Evolutionary conservation across 2,888 invertebrate species (phyloP), one percentile per base, ranked within the genome.

Genomic region (Coelopa pilipes): DNA sequence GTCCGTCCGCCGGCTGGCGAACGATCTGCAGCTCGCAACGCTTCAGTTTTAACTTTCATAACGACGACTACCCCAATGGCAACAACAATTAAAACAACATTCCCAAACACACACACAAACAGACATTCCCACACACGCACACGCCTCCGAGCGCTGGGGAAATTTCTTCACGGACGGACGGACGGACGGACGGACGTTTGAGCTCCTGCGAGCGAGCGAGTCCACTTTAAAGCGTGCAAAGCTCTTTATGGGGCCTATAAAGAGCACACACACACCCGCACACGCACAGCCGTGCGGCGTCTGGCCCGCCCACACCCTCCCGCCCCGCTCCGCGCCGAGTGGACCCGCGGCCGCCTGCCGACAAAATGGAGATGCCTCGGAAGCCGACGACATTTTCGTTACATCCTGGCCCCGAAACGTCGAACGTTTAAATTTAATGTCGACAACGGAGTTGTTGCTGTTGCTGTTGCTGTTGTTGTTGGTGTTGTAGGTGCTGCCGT

Each of bases 201-300:
- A 7, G 11, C n/a, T n/a, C 4, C 34, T 4, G 34, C 34, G 4
- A 4, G 34, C 7, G 34, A 34, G 34, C 34, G 34, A 34, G 34
- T 34, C 34, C 34, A 46, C 74, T 74, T 74, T 62, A 71, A 74
- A 71, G 62, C 67, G 72, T 72, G 69, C 69, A 57, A 66, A 72
- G 63, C 24, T 47, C 59, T 72, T 72, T 62, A 74, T 45, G 55
- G 57, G 12, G 66, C 65, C 70, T 59, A 68, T 50, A 19, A 53
- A 45, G 50, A 47, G 19, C 21, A 69, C 2, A 17, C 13, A 70
- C 12, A 24, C 10, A 13, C 47, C 46, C 49, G 65, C 21, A 72
- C 10, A 69, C 59, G 50, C 15, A 68, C 17, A 34, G 55, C 12
- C 15, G n/a, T 46, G 47, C 53, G 13, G 45, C 49, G 19, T n/a